Conservation (phyloP, 2,888 invertebrate genomes). For the Drosophila colorata region DNA sequence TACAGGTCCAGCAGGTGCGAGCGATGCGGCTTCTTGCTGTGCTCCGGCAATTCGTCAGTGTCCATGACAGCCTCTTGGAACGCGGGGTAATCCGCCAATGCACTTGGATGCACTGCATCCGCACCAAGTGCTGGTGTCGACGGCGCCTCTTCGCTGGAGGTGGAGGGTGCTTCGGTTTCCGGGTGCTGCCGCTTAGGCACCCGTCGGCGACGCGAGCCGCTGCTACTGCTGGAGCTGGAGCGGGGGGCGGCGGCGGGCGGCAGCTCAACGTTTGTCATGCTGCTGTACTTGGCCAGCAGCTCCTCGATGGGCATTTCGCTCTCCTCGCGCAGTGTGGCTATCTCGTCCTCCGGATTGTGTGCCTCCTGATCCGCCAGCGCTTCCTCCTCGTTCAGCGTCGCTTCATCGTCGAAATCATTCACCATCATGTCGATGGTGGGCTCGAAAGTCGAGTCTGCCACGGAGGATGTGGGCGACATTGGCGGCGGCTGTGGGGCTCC, state of each 20-base stretch:
- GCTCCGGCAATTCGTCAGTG: constrained; percentile 29
- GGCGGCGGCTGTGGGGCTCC: constrained; percentile 34
- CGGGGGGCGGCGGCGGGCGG: not conserved
- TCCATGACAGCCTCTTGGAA: constrained; percentile 14
- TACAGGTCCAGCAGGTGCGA: constrained; percentile 87
- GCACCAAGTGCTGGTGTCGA: not conserved
- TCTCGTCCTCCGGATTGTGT: constrained; percentile 94
- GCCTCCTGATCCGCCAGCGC: constrained; percentile 94
- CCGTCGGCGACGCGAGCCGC: constrained; percentile 52
- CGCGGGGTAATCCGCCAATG: not conserved
- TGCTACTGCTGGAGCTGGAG: constrained; percentile 29
- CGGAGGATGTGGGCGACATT: constrained; percentile 81
- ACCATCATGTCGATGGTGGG: constrained; percentile 98
- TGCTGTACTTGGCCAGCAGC: constrained; percentile 95
- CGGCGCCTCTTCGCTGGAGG: not conserved
- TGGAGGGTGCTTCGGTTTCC: constrained; percentile 17
- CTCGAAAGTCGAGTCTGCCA: constrained; percentile 89
- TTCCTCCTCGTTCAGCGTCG: constrained; percentile 98
- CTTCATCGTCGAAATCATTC: constrained; percentile 98
- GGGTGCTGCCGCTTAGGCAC: constrained; percentile 43
- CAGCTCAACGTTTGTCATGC: constrained; percentile 81
- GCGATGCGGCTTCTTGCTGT: constrained; percentile 80
- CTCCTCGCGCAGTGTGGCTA: constrained; percentile 94
- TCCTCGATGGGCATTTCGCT: constrained; percentile 98
- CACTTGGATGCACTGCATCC: constrained; percentile 7